A percentile compares a stretch with the other conserved stretches of the same genome.
Conservation (phyloP, 2,113 vertebrate species). For the Myocastor coypus region DNA sequence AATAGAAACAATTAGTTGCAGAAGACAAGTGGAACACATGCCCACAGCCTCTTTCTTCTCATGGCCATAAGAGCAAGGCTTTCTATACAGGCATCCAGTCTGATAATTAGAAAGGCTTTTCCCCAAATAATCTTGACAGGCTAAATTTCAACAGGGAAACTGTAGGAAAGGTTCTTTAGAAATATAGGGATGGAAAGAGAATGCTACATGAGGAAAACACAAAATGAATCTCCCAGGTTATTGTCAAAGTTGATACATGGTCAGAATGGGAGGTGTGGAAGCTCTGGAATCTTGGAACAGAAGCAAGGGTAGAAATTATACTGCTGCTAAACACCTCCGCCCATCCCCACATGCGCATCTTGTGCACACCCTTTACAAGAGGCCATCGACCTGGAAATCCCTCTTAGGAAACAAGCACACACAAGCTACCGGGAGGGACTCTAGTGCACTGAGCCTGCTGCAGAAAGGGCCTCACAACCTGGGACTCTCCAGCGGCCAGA, state of each 20-base stretch:
- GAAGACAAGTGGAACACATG: not conserved
- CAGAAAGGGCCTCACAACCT: not conserved
- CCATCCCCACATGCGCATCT: not conserved
- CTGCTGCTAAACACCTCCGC: not conserved
- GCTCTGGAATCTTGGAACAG: not conserved
- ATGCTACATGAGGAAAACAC: not conserved
- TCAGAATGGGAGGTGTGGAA: not conserved
- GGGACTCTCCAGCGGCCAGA: constrained; percentile 16
- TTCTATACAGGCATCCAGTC: not conserved
- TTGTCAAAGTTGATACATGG: not conserved
- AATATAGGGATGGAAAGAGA: not conserved
- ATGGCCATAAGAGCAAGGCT: not conserved
- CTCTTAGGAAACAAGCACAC: not conserved
- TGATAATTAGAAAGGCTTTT: not conserved
- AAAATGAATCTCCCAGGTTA: not conserved
- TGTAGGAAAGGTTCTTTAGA: not conserved
- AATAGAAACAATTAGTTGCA: not conserved
- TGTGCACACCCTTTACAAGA: not conserved
- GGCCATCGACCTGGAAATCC: not conserved
- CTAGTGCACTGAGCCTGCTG: not conserved
- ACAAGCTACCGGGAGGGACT: not conserved
- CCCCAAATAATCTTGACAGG: not conserved
- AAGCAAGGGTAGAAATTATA: not conserved
- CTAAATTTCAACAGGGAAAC: not conserved
- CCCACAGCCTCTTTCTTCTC: not conserved